Percentiles rank a stretch among this genome's conserved stretches.
phyloP scores from a whole-genome alignment of 2,113 vertebrate species.

The Microtus oregoni region DNA sequence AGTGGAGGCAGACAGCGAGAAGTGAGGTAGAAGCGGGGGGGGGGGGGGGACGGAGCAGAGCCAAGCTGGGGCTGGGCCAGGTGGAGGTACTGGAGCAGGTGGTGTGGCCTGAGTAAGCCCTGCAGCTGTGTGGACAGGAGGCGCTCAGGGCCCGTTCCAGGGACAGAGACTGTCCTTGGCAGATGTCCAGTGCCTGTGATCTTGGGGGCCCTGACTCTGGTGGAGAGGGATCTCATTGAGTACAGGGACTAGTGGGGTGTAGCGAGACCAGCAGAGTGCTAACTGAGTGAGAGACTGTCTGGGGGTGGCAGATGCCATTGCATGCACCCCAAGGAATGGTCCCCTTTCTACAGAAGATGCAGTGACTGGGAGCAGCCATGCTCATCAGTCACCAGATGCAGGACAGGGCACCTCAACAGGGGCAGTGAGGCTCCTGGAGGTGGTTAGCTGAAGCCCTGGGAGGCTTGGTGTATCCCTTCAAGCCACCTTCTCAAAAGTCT shows the following conservation, averaged over 20 bases:
- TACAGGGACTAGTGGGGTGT: background rate
- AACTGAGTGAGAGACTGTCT: background rate
- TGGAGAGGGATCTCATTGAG: background rate
- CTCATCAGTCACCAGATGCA: background rate
- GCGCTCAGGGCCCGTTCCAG: background rate
- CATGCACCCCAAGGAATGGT: rapidly evolving
- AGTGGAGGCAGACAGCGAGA: background rate
- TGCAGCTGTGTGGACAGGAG: background rate
- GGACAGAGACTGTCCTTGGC: background rate
- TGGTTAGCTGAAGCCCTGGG: background rate
- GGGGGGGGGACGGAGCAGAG: rapidly evolving
- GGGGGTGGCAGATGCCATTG: no score
- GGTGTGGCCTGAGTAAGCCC: no score
- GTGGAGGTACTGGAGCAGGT: background rate
- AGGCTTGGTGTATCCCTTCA: background rate
- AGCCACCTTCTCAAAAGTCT: background rate
- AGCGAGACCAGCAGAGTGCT: background rate
- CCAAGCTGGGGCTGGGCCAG: rapidly evolving
- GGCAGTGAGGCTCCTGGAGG: background rate
- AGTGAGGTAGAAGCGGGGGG: background rate
- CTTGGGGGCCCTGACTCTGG: background rate
- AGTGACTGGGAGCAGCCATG: background rate
- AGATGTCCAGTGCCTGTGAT: background rate
- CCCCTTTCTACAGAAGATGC: background rate
- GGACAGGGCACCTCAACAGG: background rate